Evolutionary conservation across 2,797 vertebrate genomes (phyloP), one percentile per base, ranked within the genome.

Genomic region (Eulemur mongoz): DNA sequence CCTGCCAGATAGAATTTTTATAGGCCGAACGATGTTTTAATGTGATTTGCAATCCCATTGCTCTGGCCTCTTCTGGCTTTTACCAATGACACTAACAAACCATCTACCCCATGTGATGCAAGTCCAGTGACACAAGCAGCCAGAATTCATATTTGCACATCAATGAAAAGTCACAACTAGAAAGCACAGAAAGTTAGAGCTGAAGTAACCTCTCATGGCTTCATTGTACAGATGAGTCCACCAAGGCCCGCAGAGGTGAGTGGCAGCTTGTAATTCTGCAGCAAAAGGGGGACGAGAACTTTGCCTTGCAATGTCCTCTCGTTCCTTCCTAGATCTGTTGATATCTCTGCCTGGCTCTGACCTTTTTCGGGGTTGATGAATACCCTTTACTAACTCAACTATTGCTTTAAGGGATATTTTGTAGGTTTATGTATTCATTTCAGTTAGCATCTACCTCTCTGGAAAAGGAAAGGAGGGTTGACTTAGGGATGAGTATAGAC

Each of bases 391-490:
- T 72, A 7, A 67, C n/a, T 95, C 38, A 73, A 23, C 57, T 95
- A 61, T n/a, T 69, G 59, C 38, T 95, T 76, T 75, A 84, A 89
- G 25, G 12, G 1, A 52, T 86, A 22, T 45, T 80, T 85, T 69
- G 23, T 87, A 89, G 57, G 48, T 89, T 92, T 94, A 59, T 76
- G 50, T 95, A 91, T 96, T 94, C 10, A 22, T 92, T 97, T 96
- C 95, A 69, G 65, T 95, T 97, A 78, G 94, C 96, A 97, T 95
- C 96, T 98, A 97, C 95, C 97, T 98, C 97, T 94, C 80, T 97
- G 96, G 93, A 87, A 97, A 96, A 97, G 79, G 88, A 96, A 97
- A 94, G 83, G 70, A 98, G 91, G 80, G 48, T 98, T 98, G 96
- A 96, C 93, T 98, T 95, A 96, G 81, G 95, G 97, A 97, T 97